Conservation (phyloP, 2,888 invertebrate genomes). For the Hypselothyrea guttata region DNA sequence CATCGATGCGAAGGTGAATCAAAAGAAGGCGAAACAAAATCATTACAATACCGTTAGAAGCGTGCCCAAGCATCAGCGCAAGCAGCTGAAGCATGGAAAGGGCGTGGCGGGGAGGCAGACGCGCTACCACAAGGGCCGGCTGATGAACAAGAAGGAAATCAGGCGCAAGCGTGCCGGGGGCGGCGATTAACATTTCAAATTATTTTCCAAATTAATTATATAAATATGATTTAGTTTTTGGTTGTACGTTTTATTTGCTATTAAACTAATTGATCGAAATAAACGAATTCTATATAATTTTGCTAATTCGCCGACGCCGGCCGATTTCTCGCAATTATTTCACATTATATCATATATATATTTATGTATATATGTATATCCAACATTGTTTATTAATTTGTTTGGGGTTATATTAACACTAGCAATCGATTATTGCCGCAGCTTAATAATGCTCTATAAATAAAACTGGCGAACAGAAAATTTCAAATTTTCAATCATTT, state of each 20-base stretch:
- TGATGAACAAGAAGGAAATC: conserved; percentile 72
- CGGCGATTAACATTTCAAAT: conserved; percentile 36
- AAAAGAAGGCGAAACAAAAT: conserved; percentile 85
- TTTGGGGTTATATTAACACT: conserved; percentile 56
- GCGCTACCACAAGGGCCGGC: conserved; percentile 74
- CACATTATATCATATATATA: conserved; percentile 34
- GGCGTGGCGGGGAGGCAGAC: conserved; percentile 23
- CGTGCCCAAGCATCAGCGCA: conserved; percentile 78
- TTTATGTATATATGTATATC: conserved; percentile 38
- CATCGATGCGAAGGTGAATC: conserved; percentile 87
- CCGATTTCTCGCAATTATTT: conserved; percentile 29
- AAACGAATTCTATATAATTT: conserved; percentile 57
- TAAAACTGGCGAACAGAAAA: conserved; percentile 47
- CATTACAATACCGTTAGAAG: conserved; percentile 74
- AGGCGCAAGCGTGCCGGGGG: conserved; percentile 59
- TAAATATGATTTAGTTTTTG: conserved; percentile 36
- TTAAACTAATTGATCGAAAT: conserved; percentile 64
- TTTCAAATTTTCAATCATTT: background rate
- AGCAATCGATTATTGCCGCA: conserved; percentile 40
- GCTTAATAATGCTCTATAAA: conserved; percentile 43
- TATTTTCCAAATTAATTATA: conserved; percentile 12
- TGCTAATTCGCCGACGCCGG: conserved; percentile 61
- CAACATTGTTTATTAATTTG: conserved; percentile 52
- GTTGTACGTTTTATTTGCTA: conserved; percentile 69
- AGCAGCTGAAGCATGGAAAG: conserved; percentile 70